Evolutionary conservation across 2,797 vertebrate species (phyloP), one percentile per base, ranked within the genome.

Genomic region (Jordanella pulchra): DNA sequence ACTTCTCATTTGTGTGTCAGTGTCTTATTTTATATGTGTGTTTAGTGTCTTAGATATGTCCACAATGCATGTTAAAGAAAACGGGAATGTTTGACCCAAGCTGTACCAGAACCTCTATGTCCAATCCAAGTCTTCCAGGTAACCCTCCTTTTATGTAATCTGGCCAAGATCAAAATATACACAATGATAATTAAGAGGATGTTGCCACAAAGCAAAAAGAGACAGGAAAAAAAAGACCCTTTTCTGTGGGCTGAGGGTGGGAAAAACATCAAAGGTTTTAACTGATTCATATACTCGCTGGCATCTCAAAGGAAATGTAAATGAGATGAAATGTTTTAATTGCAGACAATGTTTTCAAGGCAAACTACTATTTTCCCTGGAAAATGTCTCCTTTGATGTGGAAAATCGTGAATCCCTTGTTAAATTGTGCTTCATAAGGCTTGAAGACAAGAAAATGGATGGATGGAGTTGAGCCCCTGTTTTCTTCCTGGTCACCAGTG

Each of bases 1-100:
- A 94, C 87, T 91, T 89, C 70, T 82, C 86, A 78, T 71, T 48
- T 30, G 75, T 78, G 45, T 80, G 68, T 84, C 72, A 5, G 66
- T 82, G 55, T 81, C 79, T 84, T 71, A 82, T 72, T 77, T 78
- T 60, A 77, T 17, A 0, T 27, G 25, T 47, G 18, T 18, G 12
- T 35, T 35, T 60, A 58, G 21, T 7, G 30, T 9, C 17, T 60
- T 5, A 13, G 21, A 18, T n/a, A 23, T 14, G 17, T 15, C 17
- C 11, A 4, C 17, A 4, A 21, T 21, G 58, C 25, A 30, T 17
- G 25, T 47, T 44, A 27, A 11, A 27, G 27, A 11, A 28, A 47
- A 27, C 7, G 9, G 44, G 64, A 27, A n/a, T 13, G 39, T 42
- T 39, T 42, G 14, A n/a, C 18, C 18, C 1, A 18, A 21, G 18